phyloP scores from a whole-genome alignment of 1,140 invertebrate species.

The Lasaia peninsularis region DNA sequence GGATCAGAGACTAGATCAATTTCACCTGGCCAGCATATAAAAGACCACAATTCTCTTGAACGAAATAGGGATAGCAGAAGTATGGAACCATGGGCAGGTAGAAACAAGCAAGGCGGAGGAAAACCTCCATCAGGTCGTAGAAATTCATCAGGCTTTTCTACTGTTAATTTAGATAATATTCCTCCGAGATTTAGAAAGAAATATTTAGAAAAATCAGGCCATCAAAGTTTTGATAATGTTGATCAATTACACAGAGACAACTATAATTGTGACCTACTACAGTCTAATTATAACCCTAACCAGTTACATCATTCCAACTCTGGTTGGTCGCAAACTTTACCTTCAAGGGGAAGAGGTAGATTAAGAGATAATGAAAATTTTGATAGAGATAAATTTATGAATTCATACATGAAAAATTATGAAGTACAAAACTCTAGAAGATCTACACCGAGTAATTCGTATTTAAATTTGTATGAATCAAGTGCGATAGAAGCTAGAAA shows the following conservation, averaged over 20 bases:
- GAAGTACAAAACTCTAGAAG: constrained; percentile 63
- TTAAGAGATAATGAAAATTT: constrained; percentile 64
- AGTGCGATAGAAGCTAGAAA: constrained; percentile 42
- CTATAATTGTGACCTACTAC: constrained; percentile 39
- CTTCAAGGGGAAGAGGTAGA: constrained; percentile 67
- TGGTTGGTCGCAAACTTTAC: constrained; percentile 71
- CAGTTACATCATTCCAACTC: constrained; percentile 46
- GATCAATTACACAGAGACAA: constrained; percentile 57
- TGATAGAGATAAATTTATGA: constrained; percentile 70
- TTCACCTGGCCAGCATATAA: constrained; percentile 51
- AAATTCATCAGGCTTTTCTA: constrained; percentile 65
- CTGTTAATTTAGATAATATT: constrained; percentile 70
- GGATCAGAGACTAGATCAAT: constrained; percentile 68
- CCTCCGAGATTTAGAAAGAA: constrained; percentile 75
- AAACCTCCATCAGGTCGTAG: constrained; percentile 72
- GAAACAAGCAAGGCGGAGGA: constrained; percentile 57
- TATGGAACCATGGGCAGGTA: constrained; percentile 70
- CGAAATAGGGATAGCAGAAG: constrained; percentile 71
- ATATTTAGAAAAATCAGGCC: constrained; percentile 67
- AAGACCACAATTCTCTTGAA: constrained; percentile 52
- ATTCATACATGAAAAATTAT: constrained; percentile 62
- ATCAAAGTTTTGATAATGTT: constrained; percentile 63
- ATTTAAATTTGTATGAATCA: constrained; percentile 61
- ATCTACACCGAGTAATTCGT: constrained; percentile 68
- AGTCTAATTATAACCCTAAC: constrained; percentile 41